Evolutionary conservation across 2,797 vertebrate species (phyloP), one percentile per base, ranked within the genome.

Genomic region (Alcedo quadribrachys): DNA sequence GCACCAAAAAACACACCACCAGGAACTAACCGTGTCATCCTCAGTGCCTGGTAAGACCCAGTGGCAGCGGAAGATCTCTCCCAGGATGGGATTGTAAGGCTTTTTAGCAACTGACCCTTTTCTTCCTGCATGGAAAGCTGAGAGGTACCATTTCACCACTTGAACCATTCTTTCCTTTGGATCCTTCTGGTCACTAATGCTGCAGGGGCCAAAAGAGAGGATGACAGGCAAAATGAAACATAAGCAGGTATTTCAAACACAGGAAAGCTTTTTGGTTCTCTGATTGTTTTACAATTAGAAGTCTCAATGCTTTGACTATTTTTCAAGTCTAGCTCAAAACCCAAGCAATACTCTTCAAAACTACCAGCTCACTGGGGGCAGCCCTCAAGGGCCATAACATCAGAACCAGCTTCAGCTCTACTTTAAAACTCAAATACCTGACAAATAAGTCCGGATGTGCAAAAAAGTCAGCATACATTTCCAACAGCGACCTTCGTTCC

Each of bases 381-480:
- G 54, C 20, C 35, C 68, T 19, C 28, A 28, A 15, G 30, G 28
- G 17, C 66, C 42, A 73, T 1, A 54, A 6, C 15, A 30, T 5
- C 50, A 58, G 58, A 85, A 61, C 5, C 10, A 81, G 60, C 28
- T 67, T 53, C 53, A 12, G 62, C 25, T 71, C 43, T 42, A 45
- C 30, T 37, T 82, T 18, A 79, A 53, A 87, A 70, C 40, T 37
- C 30, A 81, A 78, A 85, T 99, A 99, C 99, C 99, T 99, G 95
- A 99, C 99, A 97, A 99, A 99, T 94, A 99, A 96, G 97, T 99
- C 99, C 0, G 99, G 99, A 95, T 99, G 99, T 96, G 99, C 99
- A 98, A 99, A 99, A 93, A 99, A 99, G 97, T 99, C 99, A 70
- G 99, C 99, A 60, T 99, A 99, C 99, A 99, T 99, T 98, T 99